These are phyloP conservation scores for Spinibarbus caldwelli DNA, from an alignment of 2,797 vertebrate genomes.

Conservation along the genomic window DNA sequence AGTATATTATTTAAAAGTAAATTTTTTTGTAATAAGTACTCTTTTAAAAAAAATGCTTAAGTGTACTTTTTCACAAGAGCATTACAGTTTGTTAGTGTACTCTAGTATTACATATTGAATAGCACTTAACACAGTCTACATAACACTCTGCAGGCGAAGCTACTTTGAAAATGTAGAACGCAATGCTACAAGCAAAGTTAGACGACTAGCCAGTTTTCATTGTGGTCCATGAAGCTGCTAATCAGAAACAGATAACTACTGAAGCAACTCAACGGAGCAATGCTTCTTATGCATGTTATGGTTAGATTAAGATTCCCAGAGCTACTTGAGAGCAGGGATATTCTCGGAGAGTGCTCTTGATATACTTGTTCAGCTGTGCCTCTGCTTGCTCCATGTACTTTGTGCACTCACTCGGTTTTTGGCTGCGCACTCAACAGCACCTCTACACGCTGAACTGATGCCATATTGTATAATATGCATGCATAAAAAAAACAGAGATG, in stretches of 20 bases:
- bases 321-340: conserved; percentile 26
- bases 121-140: neutral
- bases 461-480: neutral
- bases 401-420: neutral
- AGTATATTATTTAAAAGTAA: neutral
- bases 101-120: too few relatives aligned
- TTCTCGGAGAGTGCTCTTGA: conserved; percentile 28
- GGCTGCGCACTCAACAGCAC: neutral
- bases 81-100: neutral
- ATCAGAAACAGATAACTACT: conserved; percentile 1
- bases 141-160: neutral
- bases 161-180: neutral
- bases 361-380: conserved; percentile 32
- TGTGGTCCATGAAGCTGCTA: neutral
- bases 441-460: neutral
- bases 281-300: neutral
- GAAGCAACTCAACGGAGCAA: neutral
- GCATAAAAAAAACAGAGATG: neutral
- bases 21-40: neutral
- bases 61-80: neutral
- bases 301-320: conserved; percentile 7
- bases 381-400: conserved; percentile 22
- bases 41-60: neutral
- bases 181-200: neutral
- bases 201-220: neutral